phyloP scores from a whole-genome alignment of 2,113 vertebrate genomes.

The Cardinalis cardinalis region DNA sequence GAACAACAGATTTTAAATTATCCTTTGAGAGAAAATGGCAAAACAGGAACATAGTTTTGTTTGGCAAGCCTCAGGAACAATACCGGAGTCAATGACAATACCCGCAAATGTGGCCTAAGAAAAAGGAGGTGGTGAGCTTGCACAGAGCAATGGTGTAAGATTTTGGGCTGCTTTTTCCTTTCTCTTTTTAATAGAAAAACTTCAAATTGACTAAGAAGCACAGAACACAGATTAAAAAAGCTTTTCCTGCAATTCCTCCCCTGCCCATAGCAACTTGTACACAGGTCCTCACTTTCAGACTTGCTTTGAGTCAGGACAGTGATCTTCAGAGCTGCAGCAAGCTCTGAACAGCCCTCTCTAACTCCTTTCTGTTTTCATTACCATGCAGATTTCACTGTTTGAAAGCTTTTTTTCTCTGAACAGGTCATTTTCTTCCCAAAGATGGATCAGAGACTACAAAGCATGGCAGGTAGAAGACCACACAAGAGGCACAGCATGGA shows the following conservation, averaged over 20 bases:
- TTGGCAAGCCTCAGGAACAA: neutral
- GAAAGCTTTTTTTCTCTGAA: neutral
- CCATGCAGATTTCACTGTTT: neutral
- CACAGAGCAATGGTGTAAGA: neutral
- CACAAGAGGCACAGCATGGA: neutral
- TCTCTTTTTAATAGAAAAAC: neutral
- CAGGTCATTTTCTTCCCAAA: neutral
- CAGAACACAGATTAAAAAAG: neutral
- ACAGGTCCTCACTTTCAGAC: fast-evolving
- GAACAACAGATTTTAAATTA: neutral
- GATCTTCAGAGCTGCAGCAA: neutral
- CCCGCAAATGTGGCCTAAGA: neutral
- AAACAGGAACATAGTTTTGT: neutral
- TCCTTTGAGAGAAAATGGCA: neutral
- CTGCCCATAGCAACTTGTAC: neutral
- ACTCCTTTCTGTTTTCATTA: neutral
- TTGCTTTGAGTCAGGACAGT: neutral
- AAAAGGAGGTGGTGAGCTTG: neutral
- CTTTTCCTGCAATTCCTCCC: neutral
- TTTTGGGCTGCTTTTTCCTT: no score
- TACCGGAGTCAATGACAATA: neutral
- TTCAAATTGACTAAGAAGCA: neutral
- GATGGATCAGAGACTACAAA: neutral
- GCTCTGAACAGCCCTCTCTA: neutral
- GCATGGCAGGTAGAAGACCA: neutral